These are phyloP conservation scores for Scaptomyza polygonia DNA, from an alignment of 2,888 invertebrate genomes.

Conservation along the genomic window DNA sequence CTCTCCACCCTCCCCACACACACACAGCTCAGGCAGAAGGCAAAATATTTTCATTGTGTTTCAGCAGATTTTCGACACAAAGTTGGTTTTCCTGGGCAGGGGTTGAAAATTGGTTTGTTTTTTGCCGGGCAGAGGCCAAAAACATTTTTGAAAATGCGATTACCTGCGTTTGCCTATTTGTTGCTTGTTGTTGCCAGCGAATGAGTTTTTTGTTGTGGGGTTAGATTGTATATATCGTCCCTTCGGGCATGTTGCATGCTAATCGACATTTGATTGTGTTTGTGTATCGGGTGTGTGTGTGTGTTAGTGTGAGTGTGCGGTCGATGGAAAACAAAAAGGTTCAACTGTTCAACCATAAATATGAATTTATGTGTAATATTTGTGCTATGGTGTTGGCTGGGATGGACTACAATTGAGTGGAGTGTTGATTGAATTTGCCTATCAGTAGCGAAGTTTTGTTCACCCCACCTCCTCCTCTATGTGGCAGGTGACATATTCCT, in stretches of 20 bases:
- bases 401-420: neutral
- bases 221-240: constrained; percentile 10
- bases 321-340: constrained; percentile 74
- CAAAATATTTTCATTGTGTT: constrained; percentile 81
- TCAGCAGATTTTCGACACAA: constrained; percentile 78
- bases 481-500: constrained; percentile 74
- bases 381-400: constrained; percentile 19
- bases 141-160: constrained; percentile 75
- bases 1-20: constrained; percentile 2
- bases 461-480: constrained; percentile 4
- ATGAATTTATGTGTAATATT: constrained; percentile 81
- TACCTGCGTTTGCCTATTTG: constrained; percentile 82
- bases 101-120: constrained; percentile 70
- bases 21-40: constrained; percentile 22
- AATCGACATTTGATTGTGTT: constrained; percentile 78
- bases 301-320: constrained; percentile 37
- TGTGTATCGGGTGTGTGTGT: constrained; percentile 37
- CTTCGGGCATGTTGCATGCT: constrained; percentile 62
- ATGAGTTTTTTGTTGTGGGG: constrained; percentile 21
- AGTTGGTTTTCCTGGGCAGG: constrained; percentile 42
- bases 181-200: constrained; percentile 55
- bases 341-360: constrained; percentile 82
- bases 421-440: constrained; percentile 69
- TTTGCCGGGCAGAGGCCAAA: constrained; percentile 24
- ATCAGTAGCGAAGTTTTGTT: constrained; percentile 12